Evolutionary conservation across 2,888 invertebrate species (phyloP), one percentile per base, ranked within the genome.

Genomic region (Leptarthrus brevirostris): DNA sequence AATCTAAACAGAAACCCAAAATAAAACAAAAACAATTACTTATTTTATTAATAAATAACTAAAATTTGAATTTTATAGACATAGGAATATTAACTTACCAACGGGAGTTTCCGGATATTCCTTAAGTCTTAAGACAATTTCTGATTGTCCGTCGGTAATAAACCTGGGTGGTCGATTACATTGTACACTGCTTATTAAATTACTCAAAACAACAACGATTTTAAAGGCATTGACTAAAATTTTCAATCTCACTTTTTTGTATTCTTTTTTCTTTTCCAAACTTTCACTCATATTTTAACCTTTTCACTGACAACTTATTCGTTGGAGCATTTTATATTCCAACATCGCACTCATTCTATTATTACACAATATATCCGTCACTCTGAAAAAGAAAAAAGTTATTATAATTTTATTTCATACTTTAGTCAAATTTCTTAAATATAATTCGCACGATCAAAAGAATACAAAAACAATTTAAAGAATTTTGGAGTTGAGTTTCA

Each of bases 91-190:
- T 56, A 86, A 61, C 92, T 89, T 86, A 94, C 95, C 95, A 78
- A 93, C 89, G 78, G 93, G 92, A 49, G 94, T 95, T 80, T 94
- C 94, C 71, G 90, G 87, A 66, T 94, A 95, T 87, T 96, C 96
- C 85, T 94, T 94, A 81, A 96, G 87, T 82, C 94, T 89, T 80
- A 96, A 88, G 77, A 96, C 95, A 80, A 96, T 96, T 87, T 96
- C 96, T 78, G 94, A 93, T 85, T 94, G 94, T 75, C 93, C 94
- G 81, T 94, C 93, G 82, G 92, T 93, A 74, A 94, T 88, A 85
- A 96, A 96, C 76, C 93, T 88, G n/a, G 95, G 95, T 54, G 95
- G 93, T 80, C 90, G 89, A 87, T 95, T 95, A 76, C 88, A 88
- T 16, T 47, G 30, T 3, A 47, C 66, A 66, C 47, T 12, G 5